Conservation (phyloP, 1,140 invertebrate genomes). For the Ostrea denselamellosa region DNA sequence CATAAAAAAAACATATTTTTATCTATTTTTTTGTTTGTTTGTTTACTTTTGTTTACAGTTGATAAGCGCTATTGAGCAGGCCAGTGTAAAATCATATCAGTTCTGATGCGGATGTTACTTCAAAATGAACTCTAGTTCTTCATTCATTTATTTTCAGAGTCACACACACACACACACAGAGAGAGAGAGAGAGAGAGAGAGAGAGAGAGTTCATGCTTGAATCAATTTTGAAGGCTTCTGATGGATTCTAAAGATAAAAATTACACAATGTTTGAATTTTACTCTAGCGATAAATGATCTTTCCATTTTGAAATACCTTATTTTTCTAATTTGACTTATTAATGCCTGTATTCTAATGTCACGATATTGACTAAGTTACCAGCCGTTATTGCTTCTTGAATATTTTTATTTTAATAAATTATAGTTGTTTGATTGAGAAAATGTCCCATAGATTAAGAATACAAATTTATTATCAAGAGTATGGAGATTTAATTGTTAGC, state of each 20-base stretch:
- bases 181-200: too few species aligned
- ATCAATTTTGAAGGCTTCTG: background rate
- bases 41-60: background rate
- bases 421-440: background rate
- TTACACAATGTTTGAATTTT: background rate
- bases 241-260: background rate
- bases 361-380: background rate
- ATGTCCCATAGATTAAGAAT: background rate
- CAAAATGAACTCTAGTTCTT: too few species aligned
- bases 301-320: background rate
- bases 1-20: background rate
- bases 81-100: background rate
- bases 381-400: background rate
- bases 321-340: background rate
- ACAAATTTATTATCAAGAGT: background rate
- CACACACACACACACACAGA: too few species aligned
- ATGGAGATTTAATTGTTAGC: background rate
- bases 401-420: background rate
- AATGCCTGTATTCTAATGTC: background rate
- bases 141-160: too few species aligned
- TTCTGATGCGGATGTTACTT: background rate
- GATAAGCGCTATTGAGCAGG: background rate
- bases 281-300: background rate
- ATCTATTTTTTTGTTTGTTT: background rate
- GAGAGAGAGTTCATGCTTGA: background rate